Base-by-base conservation (phyloP, 92 coral and sea anemone species). In the Parazoanthus swiftii region DNA sequence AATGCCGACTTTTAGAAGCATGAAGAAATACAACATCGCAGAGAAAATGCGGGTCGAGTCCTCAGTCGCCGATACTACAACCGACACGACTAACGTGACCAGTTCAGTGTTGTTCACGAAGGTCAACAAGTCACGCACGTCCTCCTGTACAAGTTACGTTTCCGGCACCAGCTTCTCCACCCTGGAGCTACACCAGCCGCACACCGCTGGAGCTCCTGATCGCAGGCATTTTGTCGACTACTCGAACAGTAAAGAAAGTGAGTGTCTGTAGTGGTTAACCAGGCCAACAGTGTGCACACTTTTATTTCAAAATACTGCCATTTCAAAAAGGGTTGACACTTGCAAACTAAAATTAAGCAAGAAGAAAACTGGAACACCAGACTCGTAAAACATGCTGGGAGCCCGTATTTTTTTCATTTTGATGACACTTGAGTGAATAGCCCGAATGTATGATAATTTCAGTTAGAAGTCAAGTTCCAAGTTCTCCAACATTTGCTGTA, bases 21-120 rank as follows among this genome's bases (percentile, higher is more conserved):
- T 70, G 11, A 71, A 46, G 26, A 46, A 44, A 67, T 84, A 84
- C 67, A 71, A 84, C 42, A 46, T 84, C 43, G 78, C 87, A 6
- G 79, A 71, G 51, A 84, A 84, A 79, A 84, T 70, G 78, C 13
- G 6, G 21, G 77, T 72, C 15, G 87, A 83, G 26, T 83, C 86
- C n/a, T 83, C 86, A 16, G 77, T 68, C 8, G 86, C 86, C 0
- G 86, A 84, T 48, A 70, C 68, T 3, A 63, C 87, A 46, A 84
- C 67, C 6, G 79, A 43, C 26, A 70, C 44, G 1, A 43, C 79
- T 44, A 84, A 25, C 79, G 66, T 84, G 78, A 84, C 87, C n/a
- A 76, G 35, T 1, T 84, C 87, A 0, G 87, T 48, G 26, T 25
- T 80, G 71, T 80, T 80, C 85, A 80, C 46, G 0, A 80, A 29